Evolutionary conservation across 1,140 invertebrate species (phyloP), one percentile per base, ranked within the genome.

Genomic region (Diorhabda elongata): DNA sequence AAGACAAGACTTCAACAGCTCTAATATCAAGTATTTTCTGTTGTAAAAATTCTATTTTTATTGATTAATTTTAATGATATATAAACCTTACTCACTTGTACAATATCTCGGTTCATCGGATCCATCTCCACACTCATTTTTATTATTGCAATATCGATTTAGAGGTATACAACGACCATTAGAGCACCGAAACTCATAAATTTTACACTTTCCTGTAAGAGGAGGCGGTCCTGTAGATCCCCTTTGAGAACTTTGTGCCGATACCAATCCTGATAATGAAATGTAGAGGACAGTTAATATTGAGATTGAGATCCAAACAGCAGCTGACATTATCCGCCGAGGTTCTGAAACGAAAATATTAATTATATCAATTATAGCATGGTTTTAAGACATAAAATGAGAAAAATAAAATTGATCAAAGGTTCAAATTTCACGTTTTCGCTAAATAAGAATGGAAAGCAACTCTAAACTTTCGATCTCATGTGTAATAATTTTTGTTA

Each of bases 51-150:
- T 26, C 26, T 26, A 26, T 26, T 26, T 26, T 26, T 26, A 26
- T 26, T 26, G 26, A 26, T 26, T 1, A 26, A 26, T 26, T 26
- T 26, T 2, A 26, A 26, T 26, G 26, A 26, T 26, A 26, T 26
- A 26, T 26, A 1, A 26, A 3, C 47, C n/a, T n/a, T 68, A 92
- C 92, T 93, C 82, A 96, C 93, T 91, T 81, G 92, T 92, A 79
- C 93, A 95, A 79, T 90, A 90, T 75, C 91, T 85, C 44, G 91
- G 89, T 79, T 96, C 93, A 80, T 96, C 93, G 57, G 89, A 91
- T 44, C 87, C 87, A 79, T 95, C 93, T 2, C 91, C 91, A 76
- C 93, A 96, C 78, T 96, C 91, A 81, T 94, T 90, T 69, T 87
- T 84, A 72, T 89, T 89, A 80, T 96, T 91, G 83, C 93, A 96